Percentiles rank a stretch among this genome's conserved stretches.
These are phyloP conservation scores for Apodemia duryi DNA, from an alignment of 2,888 invertebrate species.

Conservation along the genomic window DNA sequence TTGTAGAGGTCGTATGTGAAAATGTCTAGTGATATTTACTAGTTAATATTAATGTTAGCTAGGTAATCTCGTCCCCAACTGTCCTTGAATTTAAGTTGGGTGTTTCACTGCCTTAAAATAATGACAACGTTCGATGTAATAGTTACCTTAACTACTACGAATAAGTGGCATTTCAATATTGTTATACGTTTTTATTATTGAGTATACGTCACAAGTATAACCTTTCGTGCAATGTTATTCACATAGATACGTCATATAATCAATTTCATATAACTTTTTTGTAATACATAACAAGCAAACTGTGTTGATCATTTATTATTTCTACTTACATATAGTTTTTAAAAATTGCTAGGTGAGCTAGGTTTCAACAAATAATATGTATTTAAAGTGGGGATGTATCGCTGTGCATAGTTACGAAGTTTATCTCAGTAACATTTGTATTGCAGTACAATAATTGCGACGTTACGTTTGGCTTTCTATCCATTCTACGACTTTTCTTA, in stretches of 20 bases:
- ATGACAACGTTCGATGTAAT: conserved; percentile 62
- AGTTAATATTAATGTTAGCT: conserved; percentile 74
- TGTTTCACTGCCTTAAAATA: conserved; percentile 79
- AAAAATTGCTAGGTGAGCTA: conserved; percentile 35
- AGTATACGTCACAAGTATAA: conserved; percentile 32
- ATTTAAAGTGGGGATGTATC: conserved; percentile 13
- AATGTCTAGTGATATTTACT: conserved; percentile 75
- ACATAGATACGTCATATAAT: background rate
- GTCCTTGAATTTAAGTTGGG: conserved; percentile 77
- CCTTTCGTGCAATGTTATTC: conserved; percentile 42
- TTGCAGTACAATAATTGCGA: no score
- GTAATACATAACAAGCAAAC: background rate
- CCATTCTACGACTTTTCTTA: background rate
- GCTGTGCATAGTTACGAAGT: background rate
- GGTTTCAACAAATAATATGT: conserved; percentile 26
- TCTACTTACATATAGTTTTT: conserved; percentile 17
- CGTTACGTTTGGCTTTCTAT: background rate
- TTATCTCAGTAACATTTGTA: background rate
- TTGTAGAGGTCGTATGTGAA: conserved; percentile 73
- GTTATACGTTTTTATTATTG: conserved; percentile 34
- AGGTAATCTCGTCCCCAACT: conserved; percentile 78
- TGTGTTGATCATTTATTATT: background rate
- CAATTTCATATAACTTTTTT: background rate
- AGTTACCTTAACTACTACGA: conserved; percentile 68
- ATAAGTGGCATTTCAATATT: conserved; percentile 62